These are phyloP conservation scores for Lagocephalus sceleratus DNA, from an alignment of 2,797 vertebrate species.

Conservation along the genomic window DNA sequence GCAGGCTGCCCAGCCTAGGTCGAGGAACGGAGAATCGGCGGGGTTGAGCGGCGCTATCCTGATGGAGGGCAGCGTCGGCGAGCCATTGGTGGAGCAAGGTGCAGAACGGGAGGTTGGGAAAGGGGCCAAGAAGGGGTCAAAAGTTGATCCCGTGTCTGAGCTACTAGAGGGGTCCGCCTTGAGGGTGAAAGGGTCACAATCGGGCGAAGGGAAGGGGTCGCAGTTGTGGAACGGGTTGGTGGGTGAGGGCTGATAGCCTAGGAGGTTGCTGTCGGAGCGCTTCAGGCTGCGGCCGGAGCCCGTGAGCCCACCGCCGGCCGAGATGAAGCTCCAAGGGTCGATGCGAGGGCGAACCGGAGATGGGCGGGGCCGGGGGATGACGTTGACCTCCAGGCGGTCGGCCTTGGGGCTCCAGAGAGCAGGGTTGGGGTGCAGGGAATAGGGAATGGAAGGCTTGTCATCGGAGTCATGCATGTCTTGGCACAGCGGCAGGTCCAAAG, in stretches of 20 bases:
- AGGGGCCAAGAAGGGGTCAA: slow-evolving; percentile 75
- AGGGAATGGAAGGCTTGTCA: slow-evolving; percentile 64
- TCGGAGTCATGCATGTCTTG: slow-evolving; percentile 74
- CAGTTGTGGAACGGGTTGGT: slow-evolving; percentile 79
- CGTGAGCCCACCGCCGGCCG: slow-evolving; percentile 61
- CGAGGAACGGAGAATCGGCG: slow-evolving; percentile 71
- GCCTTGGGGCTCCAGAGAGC: slow-evolving; percentile 81
- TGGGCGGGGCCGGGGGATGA: slow-evolving; percentile 84
- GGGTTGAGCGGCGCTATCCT: slow-evolving; percentile 67
- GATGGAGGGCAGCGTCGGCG: slow-evolving; percentile 72
- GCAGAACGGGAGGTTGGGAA: slow-evolving; percentile 76
- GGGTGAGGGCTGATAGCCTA: slow-evolving; percentile 71
- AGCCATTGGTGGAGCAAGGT: slow-evolving; percentile 77
- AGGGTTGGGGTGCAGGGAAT: slow-evolving; percentile 60
- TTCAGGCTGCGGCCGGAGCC: slow-evolving; percentile 37
- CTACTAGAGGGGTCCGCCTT: slow-evolving; percentile 59
- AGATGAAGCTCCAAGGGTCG: slow-evolving; percentile 90
- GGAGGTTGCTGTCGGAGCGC: slow-evolving; percentile 50
- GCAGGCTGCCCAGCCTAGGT: slow-evolving; percentile 70
- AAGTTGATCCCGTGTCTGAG: slow-evolving; percentile 53
- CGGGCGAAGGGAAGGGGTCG: slow-evolving; percentile 75
- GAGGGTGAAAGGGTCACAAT: slow-evolving; percentile 77
- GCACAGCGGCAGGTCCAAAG: slow-evolving; percentile 77
- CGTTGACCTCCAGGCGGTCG: slow-evolving; percentile 78
- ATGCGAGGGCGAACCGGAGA: slow-evolving; percentile 85